Evolutionary conservation across 2,113 vertebrate genomes (phyloP), one percentile per base, ranked within the genome.

Genomic region (Zosterops hypoxanthus): DNA sequence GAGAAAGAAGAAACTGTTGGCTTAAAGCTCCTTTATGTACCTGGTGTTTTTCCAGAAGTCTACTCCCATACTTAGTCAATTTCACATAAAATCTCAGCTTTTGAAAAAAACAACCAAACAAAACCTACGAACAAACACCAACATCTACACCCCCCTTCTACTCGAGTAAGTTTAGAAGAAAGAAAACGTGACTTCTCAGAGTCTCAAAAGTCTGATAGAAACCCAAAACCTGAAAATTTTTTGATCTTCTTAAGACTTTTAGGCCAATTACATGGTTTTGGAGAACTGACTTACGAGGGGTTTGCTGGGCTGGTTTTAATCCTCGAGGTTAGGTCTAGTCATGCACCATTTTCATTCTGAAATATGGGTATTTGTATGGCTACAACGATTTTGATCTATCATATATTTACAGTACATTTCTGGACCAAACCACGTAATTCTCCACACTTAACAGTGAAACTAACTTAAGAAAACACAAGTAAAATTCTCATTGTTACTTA

Each of bases 241-340:
- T 52, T 73, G 46, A 31, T 57, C 9, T 0, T 34, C 46, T n/a
- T 50, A 24, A 46, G 46, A 28, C 33, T 90, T 94, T 63, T 50
- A 66, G 50, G 52, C 14, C 55, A 89, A 47, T 63, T 80, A 46
- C 26, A 72, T 3, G 29, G 44, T 44, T 91, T 88, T 60, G 59
- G 76, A 55, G 39, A 85, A 85, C 46, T 77, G 63, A 93, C 59
- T 92, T 73, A 80, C 0, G 0, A 47, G 16, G 31, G 11, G 8
- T 87, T 82, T 76, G 59, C 61, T 73, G 49, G 31, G 42, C 77
- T 93, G 41, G 53, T 82, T 82, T 94, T 49, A 94, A 90, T 57
- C 60, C 23, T n/a, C 68, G 14, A 93, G 50, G 69, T 78, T 70
- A 90, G 44, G 71, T 60, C 33, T 56, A 92, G 31, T 33, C 52